Base-by-base conservation (phyloP, 2,113 vertebrate species). In the Camelus bactrianus region DNA sequence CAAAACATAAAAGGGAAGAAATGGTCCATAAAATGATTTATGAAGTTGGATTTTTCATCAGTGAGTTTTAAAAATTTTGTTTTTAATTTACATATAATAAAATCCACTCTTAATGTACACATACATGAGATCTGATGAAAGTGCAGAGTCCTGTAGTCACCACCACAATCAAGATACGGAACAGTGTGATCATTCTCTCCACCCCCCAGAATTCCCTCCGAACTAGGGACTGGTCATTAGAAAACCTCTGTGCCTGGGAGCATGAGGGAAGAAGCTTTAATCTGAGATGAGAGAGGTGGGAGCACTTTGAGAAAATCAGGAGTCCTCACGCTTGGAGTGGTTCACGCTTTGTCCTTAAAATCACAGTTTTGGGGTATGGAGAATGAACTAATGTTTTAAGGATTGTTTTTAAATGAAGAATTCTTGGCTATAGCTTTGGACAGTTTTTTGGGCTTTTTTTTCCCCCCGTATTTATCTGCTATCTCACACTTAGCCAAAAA, bases 401-500 rank as follows among this genome's bases (percentile, higher is more conserved):
- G 32, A 52, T 77, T 82, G 52, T 86, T 95, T 88, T 94, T 26
- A 50, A 96, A 79, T 94, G 65, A 60, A 69, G 17, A 90, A 91
- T 73, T 87, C 65, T 70, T 90, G 75, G 52, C 48, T 84, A 52
- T 35, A 70, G 16, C n/a, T 95, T 94, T 94, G 52, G 58, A 60
- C 81, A 42, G 38, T 42, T 42, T 42, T 42, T 42, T 42, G 38
- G 38, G 38, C 38, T 42, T 42, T 42, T 42, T 42, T 38, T 42
- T 4, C 5, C 5, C 5, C 38, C 38, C 6, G 22, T 91, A 35
- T 75, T 95, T 80, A 56, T 22, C 24, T 79, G 5, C 16, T 12
- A 42, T 95, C 20, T 84, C 81, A 90, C 81, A 94, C 28, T 84
- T 96, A 35, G 24, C 35, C 50, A 90, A 89, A 95, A 76, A 80